phyloP scores from a whole-genome alignment of 2,888 invertebrate species.

The Bursaphelenchus okinawaensis region DNA sequence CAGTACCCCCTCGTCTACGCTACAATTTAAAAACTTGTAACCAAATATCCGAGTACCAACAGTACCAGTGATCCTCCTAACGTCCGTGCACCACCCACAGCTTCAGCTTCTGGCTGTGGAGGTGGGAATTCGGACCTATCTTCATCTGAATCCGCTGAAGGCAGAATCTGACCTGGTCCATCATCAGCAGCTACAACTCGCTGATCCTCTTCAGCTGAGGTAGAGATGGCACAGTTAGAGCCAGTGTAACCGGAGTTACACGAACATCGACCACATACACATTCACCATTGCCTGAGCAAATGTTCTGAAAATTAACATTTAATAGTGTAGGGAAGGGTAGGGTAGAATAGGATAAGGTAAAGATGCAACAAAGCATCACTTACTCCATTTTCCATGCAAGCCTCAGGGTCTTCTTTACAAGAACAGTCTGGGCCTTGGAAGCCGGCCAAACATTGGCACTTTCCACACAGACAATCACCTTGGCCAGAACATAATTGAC shows the following conservation, averaged over 20 bases:
- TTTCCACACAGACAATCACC: conserved; percentile 50
- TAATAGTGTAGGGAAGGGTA: neutral
- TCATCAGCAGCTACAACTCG: neutral
- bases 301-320: conserved; percentile 35
- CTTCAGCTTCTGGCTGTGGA: neutral
- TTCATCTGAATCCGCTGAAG: neutral
- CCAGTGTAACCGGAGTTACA: conserved; percentile 52
- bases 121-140: neutral
- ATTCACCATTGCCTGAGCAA: conserved; percentile 49
- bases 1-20: too few species aligned
- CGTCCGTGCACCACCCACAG: neutral
- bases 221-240: conserved; percentile 39
- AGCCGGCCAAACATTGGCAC: conserved; percentile 49
- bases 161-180: neutral
- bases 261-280: conserved; percentile 53
- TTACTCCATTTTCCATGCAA: conserved; percentile 46
- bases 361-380: neutral
- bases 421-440: conserved; percentile 44
- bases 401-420: conserved; percentile 37
- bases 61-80: neutral
- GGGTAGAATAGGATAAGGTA: neutral
- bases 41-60: neutral
- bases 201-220: neutral
- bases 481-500: conserved; percentile 42
- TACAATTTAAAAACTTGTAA: neutral